Base-by-base conservation (phyloP, 2,888 invertebrate species). In the Rhingia campestris region DNA sequence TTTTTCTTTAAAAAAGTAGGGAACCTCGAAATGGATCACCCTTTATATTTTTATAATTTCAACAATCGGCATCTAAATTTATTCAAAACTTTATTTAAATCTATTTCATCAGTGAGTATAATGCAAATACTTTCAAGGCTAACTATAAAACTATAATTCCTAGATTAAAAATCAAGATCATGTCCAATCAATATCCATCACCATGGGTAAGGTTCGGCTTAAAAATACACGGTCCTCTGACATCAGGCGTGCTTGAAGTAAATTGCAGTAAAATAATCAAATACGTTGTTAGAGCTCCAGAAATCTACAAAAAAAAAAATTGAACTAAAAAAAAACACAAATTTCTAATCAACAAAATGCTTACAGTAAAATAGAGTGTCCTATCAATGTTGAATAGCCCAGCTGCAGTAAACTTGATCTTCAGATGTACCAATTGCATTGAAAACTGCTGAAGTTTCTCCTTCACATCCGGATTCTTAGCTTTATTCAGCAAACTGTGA, bases 331-430 rank as follows among this genome's bases (percentile, higher is more conserved):
- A 12, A 6, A 32, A 33, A 33, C 4, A 32, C 6, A 5, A 5
- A 22, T 2, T 22, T 22, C 22, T 22, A 22, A 22, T 22, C 22
- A 22, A 22, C 2, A 22, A 22, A 22, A 22, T 22, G 86, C 88
- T 86, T 86, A 92, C 92, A 64, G 92, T 91, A 85, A 91, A 92
- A 70, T 92, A 89, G 7, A 92, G 87, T 6, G 91, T 89, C 5
- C 91, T 89, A 87, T 92, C 91, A 41, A 92, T 90, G 39, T 90
- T 89, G 58, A 92, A 92, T 32, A 92, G 88, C 4, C 91, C 92
- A n/a, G 90, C 91, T 0, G 91, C 91, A 0, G 92, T 91, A 59
- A 92, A 92, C 56, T 89, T 89, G 6, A 92, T 90, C 87, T 91
- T 91, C 58, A 91, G 86, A 75, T 91, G 91, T 81, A 91, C 81